phyloP scores from a whole-genome alignment of 2,797 vertebrate species.

The Xenops minutus region DNA sequence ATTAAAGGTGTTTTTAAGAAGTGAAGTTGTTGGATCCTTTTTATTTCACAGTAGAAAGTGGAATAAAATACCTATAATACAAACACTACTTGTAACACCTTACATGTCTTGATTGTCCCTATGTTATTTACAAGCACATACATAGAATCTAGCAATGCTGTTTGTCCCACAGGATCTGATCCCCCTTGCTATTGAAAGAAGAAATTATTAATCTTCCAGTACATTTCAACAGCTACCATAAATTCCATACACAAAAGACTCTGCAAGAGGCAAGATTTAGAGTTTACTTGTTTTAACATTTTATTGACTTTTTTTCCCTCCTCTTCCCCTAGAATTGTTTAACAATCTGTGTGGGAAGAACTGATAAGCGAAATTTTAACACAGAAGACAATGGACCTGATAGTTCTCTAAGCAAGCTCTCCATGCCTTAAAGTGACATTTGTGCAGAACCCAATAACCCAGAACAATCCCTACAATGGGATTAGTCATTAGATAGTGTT shows the following conservation, averaged over 20 bases:
- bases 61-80: not conserved
- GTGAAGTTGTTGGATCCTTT: not conserved
- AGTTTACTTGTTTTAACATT: not conserved
- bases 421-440: not conserved
- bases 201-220: not conserved
- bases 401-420: not conserved
- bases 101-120: not conserved
- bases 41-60: not conserved
- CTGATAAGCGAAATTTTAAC: not conserved
- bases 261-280: not conserved
- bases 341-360: not conserved
- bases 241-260: not conserved
- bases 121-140: not conserved
- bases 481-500: not conserved
- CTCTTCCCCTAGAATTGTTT: not conserved
- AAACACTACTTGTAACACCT: not conserved
- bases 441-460: not conserved
- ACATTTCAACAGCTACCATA: not conserved
- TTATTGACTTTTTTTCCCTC: not conserved
- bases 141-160: not conserved
- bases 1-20: fast-evolving
- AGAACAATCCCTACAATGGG: not conserved
- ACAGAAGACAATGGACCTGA: not conserved
- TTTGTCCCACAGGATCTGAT: not conserved
- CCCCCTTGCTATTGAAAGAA: not conserved